Evolutionary conservation across 1,140 invertebrate species (phyloP), one percentile per base, ranked within the genome.

Genomic region (Papilio polyxenes): DNA sequence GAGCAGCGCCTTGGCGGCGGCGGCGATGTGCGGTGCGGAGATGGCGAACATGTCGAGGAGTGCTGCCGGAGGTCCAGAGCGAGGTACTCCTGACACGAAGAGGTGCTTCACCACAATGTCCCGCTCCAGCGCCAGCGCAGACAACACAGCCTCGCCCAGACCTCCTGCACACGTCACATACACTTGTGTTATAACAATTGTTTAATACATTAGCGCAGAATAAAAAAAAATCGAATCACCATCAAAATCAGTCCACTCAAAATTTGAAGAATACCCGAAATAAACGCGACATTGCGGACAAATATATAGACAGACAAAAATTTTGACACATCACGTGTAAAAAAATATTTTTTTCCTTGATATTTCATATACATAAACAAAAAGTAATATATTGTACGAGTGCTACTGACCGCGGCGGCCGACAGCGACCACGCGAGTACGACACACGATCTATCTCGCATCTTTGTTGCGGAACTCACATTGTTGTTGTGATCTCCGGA

Each of bases 21-120:
- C 95, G 13, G 97, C 96, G 87, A 99, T 97, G 88, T 96, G 96
- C 74, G 95, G 96, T 0, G 98, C 96, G 87, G 97, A 98, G 88
- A 99, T 98, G 82, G 98, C 98, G 94, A 97, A 99, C 88, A 96
- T 96, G 81, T 99, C 97, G 74, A 99, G 95, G 37, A 99, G 95
- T 6, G 96, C 97, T 62, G 95, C 95, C 10, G 98, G 96, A 81
- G 98, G 97, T 7, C 99, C 99, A 81, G 98, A 99, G 75, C 99
- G 96, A 15, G 99, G 99, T 51, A 99, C 95, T 75, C 96, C 96
- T 9, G 94, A 94, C n/a, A 99, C 98, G 83, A 96, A 98, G 53
- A 99, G 89, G 88, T 97, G 97, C 86, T 97, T 97, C 6, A 99
- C 96, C n/a, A 96, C 92, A 59, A 98, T 96, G 88, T 97, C 96